Percentiles rank a stretch among this genome's conserved stretches.
These are phyloP conservation scores for Melanargia galathea DNA, from an alignment of 2,888 invertebrate species.

Conservation along the genomic window DNA sequence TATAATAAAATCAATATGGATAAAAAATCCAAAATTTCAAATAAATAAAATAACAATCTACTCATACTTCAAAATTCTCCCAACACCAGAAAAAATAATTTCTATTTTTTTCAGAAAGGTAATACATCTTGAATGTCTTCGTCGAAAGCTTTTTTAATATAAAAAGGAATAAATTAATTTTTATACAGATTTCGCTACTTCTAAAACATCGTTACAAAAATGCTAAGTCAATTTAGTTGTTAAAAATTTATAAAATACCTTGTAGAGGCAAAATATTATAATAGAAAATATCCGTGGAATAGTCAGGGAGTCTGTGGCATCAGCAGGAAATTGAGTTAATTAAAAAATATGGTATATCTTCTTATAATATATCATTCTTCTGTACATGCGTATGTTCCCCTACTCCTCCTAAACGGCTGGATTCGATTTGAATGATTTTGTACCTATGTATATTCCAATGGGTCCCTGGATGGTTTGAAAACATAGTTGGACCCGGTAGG, in stretches of 20 bases:
- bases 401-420: too few species aligned
- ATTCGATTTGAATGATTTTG: too few species aligned
- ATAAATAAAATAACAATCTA: not conserved
- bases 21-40: too few species aligned
- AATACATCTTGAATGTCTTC: conserved; percentile 5
- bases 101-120: not conserved
- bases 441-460: too few species aligned
- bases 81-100: not conserved
- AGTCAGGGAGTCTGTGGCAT: not conserved
- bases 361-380: too few species aligned
- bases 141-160: conserved; percentile 12
- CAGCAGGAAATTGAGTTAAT: not conserved
- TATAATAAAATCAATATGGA: too few species aligned
- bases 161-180: conserved; percentile 20
- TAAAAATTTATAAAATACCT: conserved; percentile 45
- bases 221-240: conserved; percentile 40
- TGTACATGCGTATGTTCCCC: too few species aligned
- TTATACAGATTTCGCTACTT: conserved; percentile 19
- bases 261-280: conserved; percentile 32
- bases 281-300: conserved; percentile 45
- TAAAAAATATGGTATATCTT: too few species aligned
- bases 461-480: too few species aligned
- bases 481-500: too few species aligned
- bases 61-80: not conserved
- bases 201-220: conserved; percentile 25